Evolutionary conservation across 2,113 vertebrate genomes (phyloP).

Genomic region (Alethe diademata): DNA sequence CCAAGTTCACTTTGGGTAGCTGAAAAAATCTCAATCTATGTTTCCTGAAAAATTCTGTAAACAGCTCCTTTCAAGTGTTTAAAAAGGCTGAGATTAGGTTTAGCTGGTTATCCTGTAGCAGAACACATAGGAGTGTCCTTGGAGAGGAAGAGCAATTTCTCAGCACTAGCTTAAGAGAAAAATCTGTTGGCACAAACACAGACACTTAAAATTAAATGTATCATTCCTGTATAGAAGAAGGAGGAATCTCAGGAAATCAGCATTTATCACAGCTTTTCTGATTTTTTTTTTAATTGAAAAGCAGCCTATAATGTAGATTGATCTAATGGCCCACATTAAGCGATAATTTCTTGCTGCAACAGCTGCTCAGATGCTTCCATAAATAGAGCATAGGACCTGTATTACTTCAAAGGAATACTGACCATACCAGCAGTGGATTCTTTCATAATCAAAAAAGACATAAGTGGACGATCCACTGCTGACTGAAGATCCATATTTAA

Average conservation of each 20-base stretch:
- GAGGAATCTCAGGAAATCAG: not conserved
- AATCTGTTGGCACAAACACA: not conserved
- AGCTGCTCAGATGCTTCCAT: not conserved
- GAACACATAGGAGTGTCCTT: not conserved
- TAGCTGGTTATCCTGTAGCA: not conserved
- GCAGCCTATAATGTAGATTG: not conserved
- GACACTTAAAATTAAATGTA: not conserved
- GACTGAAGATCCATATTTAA: not conserved
- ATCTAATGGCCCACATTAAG: not conserved
- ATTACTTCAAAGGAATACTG: not conserved
- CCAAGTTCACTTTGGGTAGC: not conserved
- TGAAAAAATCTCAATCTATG: not conserved
- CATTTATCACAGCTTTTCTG: not conserved
- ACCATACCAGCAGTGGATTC: not conserved
- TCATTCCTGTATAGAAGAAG: not conserved
- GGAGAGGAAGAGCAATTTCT: not conserved
- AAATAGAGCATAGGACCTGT: not conserved
- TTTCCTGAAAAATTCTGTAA: not conserved
- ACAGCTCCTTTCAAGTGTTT: not conserved
- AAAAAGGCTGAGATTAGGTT: not conserved
- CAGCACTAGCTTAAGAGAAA: not conserved
- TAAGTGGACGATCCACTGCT: not conserved
- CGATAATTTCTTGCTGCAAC: not conserved
- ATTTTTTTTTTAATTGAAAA: not conserved
- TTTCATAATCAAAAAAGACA: not conserved